phyloP scores from a whole-genome alignment of 2,797 vertebrate species.

The Helarctos malayanus region DNA sequence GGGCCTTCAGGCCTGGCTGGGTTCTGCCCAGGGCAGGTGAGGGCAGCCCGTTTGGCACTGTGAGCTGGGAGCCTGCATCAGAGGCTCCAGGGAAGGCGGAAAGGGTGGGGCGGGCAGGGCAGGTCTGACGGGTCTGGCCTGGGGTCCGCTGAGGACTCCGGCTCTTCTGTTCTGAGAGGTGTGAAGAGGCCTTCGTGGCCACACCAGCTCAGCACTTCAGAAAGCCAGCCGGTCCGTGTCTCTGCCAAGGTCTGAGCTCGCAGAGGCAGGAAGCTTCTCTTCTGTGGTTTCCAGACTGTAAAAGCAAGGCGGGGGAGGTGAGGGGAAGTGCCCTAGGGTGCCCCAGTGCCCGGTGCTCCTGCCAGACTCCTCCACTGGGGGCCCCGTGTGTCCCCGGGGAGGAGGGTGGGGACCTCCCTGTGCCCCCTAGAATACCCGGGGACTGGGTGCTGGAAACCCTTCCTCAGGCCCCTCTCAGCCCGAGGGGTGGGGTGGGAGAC shows the following conservation, averaged over 20 bases:
- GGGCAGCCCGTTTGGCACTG: not conserved
- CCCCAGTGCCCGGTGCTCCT: rapidly evolving
- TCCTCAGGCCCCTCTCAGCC: not conserved
- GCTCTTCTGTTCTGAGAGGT: not conserved
- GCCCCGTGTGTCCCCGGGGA: not conserved
- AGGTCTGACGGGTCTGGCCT: not conserved
- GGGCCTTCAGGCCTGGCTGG: not conserved
- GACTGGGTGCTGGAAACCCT: not conserved
- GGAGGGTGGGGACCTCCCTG: not conserved
- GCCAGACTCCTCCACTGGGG: not conserved
- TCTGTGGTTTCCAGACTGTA: not conserved
- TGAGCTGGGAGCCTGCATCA: not conserved
- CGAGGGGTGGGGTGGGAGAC: no score
- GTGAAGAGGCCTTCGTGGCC: not conserved
- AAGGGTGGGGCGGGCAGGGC: not conserved
- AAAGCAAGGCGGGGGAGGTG: not conserved
- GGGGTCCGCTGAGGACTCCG: not conserved
- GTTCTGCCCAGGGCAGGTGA: not conserved
- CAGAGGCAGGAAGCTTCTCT: not conserved
- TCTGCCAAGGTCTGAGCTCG: not conserved
- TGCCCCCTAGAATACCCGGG: rapidly evolving
- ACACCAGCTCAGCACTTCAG: not conserved
- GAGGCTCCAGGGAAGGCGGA: not conserved
- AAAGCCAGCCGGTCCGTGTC: not conserved
- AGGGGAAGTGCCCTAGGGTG: not conserved